Percentiles rank a stretch among this genome's conserved stretches.
phyloP scores from a whole-genome alignment of 2,888 invertebrate species.

The Quadroppia sp. region DNA sequence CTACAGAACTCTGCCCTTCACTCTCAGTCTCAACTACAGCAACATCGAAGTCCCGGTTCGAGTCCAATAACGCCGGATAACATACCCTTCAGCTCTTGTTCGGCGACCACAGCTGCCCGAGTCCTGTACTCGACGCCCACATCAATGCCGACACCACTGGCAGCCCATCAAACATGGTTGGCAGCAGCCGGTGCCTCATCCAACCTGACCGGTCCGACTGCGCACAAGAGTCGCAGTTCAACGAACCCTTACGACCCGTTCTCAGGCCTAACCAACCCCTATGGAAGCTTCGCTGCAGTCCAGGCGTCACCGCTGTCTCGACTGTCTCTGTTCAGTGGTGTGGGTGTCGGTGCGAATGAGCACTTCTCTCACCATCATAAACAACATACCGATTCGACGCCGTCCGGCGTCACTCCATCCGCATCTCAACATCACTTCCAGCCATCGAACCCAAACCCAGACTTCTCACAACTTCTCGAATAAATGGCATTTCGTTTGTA shows the following conservation, averaged over 20 bases:
- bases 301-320: slow-evolving; percentile 36
- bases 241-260: slow-evolving; percentile 37
- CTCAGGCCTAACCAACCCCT: slow-evolving; percentile 30
- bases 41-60: slow-evolving; percentile 39
- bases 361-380: slow-evolving; percentile 23
- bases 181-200: slow-evolving; percentile 41
- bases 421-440: slow-evolving; percentile 36
- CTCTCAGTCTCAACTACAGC: slow-evolving; percentile 27
- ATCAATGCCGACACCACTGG: slow-evolving; percentile 46
- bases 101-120: slow-evolving; percentile 45
- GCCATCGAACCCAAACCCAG: slow-evolving; percentile 36
- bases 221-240: slow-evolving; percentile 34
- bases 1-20: slow-evolving; percentile 36
- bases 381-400: slow-evolving; percentile 14
- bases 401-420: slow-evolving; percentile 22
- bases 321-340: slow-evolving; percentile 40
- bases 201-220: slow-evolving; percentile 19
- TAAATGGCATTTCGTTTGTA: slow-evolving; percentile 16
- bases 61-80: slow-evolving; percentile 34
- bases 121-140: slow-evolving; percentile 47
- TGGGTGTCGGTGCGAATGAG: slow-evolving; percentile 33
- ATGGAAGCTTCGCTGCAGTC: slow-evolving; percentile 35
- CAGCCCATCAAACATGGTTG: slow-evolving; percentile 46
- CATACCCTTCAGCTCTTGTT: slow-evolving; percentile 35
- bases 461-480: slow-evolving; percentile 39